Conservation (phyloP, 2,797 vertebrate genomes). For the Diceros bicornis region DNA sequence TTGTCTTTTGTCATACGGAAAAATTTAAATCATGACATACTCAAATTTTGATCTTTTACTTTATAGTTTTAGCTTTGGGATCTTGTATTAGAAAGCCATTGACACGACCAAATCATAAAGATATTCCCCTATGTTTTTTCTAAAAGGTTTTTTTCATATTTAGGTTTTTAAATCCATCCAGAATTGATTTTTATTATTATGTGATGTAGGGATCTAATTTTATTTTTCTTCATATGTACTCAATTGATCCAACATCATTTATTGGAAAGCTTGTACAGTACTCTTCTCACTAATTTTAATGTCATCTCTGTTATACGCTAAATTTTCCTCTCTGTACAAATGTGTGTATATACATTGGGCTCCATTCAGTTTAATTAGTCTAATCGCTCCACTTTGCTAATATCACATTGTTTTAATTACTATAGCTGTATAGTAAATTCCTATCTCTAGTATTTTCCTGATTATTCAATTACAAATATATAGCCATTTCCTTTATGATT, state of each 20-base stretch:
- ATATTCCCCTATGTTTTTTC: not conserved
- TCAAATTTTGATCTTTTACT: not conserved
- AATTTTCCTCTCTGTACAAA: not conserved
- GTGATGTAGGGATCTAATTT: not conserved
- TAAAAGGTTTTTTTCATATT: not conserved
- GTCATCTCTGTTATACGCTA: not conserved
- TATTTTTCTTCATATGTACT: not conserved
- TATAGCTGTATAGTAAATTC: not conserved
- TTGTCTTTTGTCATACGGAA: not conserved
- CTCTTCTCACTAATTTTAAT: not conserved
- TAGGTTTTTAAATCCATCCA: not conserved
- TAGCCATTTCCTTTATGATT: not conserved
- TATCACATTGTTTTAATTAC: not conserved
- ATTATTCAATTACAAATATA: not conserved
- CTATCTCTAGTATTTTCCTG: not conserved
- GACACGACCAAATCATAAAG: not conserved
- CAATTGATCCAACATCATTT: not conserved
- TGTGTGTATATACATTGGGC: not conserved
- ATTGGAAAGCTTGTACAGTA: not conserved
- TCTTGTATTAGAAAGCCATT: not conserved
- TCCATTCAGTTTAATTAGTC: not conserved
- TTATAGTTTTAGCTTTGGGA: not conserved
- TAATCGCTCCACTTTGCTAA: not conserved
- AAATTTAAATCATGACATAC: not conserved
- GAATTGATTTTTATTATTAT: not conserved